Evolutionary conservation across 2,113 vertebrate species (phyloP).

Genomic region (Diphyllodes magnificus): DNA sequence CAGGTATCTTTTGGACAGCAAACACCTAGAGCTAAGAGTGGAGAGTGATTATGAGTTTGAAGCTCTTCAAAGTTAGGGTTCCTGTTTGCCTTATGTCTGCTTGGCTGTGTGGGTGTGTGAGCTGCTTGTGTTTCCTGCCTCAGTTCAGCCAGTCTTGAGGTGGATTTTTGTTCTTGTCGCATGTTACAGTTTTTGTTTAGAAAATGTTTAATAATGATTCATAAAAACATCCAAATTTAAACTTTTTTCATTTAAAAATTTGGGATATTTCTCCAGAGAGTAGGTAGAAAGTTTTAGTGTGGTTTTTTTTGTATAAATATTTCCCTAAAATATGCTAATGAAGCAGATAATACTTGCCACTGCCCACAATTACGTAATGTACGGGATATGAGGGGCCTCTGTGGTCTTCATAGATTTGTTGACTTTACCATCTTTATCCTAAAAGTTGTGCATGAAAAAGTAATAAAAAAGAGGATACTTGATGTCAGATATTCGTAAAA

Average conservation of each 20-base stretch:
- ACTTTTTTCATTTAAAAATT: background rate
- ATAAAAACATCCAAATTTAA: background rate
- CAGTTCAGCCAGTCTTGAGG: background rate
- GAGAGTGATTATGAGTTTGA: background rate
- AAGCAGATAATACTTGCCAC: background rate
- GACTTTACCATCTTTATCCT: background rate
- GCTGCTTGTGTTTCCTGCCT: background rate
- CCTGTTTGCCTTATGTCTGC: background rate
- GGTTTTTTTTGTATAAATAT: background rate
- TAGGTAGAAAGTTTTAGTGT: background rate
- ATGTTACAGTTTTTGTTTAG: background rate
- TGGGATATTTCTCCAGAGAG: background rate
- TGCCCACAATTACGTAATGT: background rate
- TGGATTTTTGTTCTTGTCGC: background rate
- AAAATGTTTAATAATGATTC: background rate
- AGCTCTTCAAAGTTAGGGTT: background rate
- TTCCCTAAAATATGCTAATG: background rate
- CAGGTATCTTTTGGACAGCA: background rate
- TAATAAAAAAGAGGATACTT: background rate
- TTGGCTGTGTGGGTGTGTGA: background rate
- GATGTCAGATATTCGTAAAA: background rate
- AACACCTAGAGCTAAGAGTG: background rate
- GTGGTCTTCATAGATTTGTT: background rate
- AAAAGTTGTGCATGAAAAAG: background rate
- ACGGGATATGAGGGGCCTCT: background rate